These are phyloP conservation scores for Rotaria socialis DNA, from an alignment of 2,888 invertebrate genomes.

Conservation along the genomic window DNA sequence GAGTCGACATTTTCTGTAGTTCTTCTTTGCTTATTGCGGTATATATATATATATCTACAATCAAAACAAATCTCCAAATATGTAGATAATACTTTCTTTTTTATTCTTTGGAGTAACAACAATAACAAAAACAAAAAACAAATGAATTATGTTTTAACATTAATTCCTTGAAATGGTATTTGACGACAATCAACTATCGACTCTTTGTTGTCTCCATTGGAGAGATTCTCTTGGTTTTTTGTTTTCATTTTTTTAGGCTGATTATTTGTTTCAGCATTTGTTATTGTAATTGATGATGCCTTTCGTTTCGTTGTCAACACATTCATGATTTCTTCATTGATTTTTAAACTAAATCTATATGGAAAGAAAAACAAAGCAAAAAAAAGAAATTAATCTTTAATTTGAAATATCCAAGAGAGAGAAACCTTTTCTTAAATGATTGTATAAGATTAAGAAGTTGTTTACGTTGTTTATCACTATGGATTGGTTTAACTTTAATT, in stretches of 20 bases:
- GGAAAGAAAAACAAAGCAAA: neutral
- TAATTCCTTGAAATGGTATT: slow-evolving; percentile 32
- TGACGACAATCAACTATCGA: neutral
- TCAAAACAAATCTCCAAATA: slow-evolving; percentile 8
- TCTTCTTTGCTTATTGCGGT: neutral
- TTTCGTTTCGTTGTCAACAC: slow-evolving; percentile 24
- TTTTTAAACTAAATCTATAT: neutral
- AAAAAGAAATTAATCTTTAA: no score
- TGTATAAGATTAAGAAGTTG: neutral
- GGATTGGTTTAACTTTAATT: neutral
- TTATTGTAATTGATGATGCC: neutral
- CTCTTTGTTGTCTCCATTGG: neutral
- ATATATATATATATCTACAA: neutral
- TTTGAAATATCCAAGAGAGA: no score
- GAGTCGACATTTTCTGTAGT: neutral
- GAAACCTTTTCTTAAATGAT: slow-evolving; percentile 25
- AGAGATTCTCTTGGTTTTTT: neutral
- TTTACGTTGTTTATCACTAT: slow-evolving; percentile 22
- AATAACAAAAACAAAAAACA: neutral
- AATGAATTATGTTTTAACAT: neutral
- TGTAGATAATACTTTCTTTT: neutral
- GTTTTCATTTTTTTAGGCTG: neutral
- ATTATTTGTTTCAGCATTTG: neutral
- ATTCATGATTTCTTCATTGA: neutral
- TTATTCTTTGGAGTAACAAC: slow-evolving; percentile 1